Evolutionary conservation across 2,113 vertebrate species (phyloP).

Genomic region (Eptesicus fuscus): DNA sequence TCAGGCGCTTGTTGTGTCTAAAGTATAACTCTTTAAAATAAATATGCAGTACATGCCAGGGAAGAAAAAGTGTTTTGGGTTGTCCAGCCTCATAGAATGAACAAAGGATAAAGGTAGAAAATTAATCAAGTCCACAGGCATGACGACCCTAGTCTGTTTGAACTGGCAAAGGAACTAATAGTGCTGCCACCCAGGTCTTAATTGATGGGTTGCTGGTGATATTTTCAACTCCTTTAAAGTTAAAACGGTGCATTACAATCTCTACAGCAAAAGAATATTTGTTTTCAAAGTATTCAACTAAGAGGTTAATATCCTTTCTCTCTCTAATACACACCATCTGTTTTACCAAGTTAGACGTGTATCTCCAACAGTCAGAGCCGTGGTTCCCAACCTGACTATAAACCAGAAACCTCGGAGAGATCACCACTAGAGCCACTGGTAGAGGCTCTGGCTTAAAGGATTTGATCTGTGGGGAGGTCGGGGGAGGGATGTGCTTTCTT

Average conservation of each 20-base stretch:
- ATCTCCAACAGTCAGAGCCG: neutral
- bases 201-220: slow-evolving; percentile 70
- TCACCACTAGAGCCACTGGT: neutral
- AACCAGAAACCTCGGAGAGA: neutral
- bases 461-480: neutral
- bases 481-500: neutral
- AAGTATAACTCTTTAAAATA: slow-evolving; percentile 31
- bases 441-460: neutral
- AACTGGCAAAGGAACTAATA: slow-evolving; percentile 75
- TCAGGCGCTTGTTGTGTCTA: slow-evolving; percentile 32
- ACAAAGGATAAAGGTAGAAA: slow-evolving; percentile 74
- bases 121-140: slow-evolving; percentile 70
- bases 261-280: neutral
- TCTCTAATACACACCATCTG: neutral
- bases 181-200: slow-evolving; percentile 48
- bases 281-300: slow-evolving; percentile 21
- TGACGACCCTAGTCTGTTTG: slow-evolving; percentile 78
- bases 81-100: slow-evolving; percentile 47
- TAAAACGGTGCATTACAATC: slow-evolving; percentile 56
- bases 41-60: neutral
- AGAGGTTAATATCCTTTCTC: neutral
- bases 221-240: slow-evolving; percentile 62
- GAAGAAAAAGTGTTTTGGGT: slow-evolving; percentile 49
- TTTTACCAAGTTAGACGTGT: neutral
- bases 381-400: neutral